Conservation (phyloP, 2,888 invertebrate species). For the Thecocarcelia acutangulata region DNA sequence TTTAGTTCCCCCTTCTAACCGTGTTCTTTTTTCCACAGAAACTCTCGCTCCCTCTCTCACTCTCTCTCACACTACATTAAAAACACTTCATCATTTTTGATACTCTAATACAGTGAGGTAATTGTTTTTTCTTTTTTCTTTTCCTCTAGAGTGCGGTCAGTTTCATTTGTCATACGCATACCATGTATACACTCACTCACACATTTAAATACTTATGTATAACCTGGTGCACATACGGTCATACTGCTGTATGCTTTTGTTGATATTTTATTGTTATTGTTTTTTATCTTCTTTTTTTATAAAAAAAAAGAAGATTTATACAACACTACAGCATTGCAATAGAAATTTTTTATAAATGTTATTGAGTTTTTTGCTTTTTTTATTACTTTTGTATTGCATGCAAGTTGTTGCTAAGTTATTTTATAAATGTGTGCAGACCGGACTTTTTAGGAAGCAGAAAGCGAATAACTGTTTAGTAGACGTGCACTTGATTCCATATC, state of each 20-base stretch:
- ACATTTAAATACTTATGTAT: background rate
- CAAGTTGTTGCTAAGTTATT: conserved; percentile 34
- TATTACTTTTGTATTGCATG: conserved; percentile 31
- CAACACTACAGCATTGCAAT: conserved; percentile 11
- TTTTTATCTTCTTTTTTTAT: conserved; percentile 6
- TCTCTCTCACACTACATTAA: background rate
- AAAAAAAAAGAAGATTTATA: conserved; percentile 26
- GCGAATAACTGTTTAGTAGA: conserved; percentile 4
- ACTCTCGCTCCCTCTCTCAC: background rate
- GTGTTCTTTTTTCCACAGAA: background rate
- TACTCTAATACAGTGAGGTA: conserved; percentile 5
- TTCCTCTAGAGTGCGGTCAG: background rate
- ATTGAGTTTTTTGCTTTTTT: conserved; percentile 27
- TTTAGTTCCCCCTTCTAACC: background rate
- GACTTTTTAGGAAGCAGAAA: conserved; percentile 11
- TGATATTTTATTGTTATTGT: conserved; percentile 36
- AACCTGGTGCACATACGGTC: no score
- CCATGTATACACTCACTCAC: background rate
- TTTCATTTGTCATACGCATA: conserved; percentile 43
- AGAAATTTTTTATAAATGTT: conserved; percentile 28
- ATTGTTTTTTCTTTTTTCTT: background rate
- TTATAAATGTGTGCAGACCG: conserved; percentile 14
- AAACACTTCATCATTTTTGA: conserved; percentile 24
- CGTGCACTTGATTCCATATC: background rate
- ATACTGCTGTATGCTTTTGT: background rate